phyloP scores from a whole-genome alignment of 2,888 invertebrate species.

The Marasmarcha lunaedactyla region DNA sequence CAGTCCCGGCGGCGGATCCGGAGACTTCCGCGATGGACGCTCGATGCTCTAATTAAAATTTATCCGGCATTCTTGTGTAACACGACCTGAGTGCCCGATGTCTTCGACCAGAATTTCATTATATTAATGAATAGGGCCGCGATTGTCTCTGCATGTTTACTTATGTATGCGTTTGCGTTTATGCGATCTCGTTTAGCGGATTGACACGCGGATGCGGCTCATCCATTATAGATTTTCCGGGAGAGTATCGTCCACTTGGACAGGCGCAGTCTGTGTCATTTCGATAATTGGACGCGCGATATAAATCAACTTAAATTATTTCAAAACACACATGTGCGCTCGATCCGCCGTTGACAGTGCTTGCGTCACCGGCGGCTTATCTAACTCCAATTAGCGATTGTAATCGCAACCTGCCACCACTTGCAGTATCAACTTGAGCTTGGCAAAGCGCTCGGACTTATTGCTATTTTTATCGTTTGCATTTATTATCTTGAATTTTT shows the following conservation, averaged over 20 bases:
- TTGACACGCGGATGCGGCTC: slow-evolving; percentile 58
- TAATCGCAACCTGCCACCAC: slow-evolving; percentile 27
- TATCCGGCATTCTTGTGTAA: slow-evolving; percentile 30
- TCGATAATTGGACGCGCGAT: slow-evolving; percentile 56
- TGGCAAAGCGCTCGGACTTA: not conserved
- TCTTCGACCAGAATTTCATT: slow-evolving; percentile 18
- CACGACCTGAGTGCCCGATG: slow-evolving; percentile 37
- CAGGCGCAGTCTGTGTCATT: slow-evolving; percentile 52
- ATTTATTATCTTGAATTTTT: slow-evolving; percentile 9
- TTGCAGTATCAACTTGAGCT: not conserved
- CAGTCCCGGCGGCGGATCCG: slow-evolving; percentile 41
- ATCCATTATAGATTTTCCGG: slow-evolving; percentile 65
- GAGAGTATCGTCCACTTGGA: slow-evolving; percentile 44
- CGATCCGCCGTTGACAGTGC: slow-evolving; percentile 47
- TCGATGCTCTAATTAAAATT: slow-evolving; percentile 64
- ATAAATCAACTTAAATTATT: slow-evolving; percentile 46
- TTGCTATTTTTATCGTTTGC: not conserved
- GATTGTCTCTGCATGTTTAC: slow-evolving; percentile 31
- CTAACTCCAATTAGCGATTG: slow-evolving; percentile 44
- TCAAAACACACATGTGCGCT: slow-evolving; percentile 54
- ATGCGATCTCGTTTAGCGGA: slow-evolving; percentile 61
- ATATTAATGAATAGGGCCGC: slow-evolving; percentile 44
- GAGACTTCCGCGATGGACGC: slow-evolving; percentile 49
- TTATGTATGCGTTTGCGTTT: slow-evolving; percentile 48
- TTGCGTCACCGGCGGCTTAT: slow-evolving; percentile 47